Evolutionary conservation across 1,140 invertebrate species (phyloP).

Genomic region (Diorhabda elongata): DNA sequence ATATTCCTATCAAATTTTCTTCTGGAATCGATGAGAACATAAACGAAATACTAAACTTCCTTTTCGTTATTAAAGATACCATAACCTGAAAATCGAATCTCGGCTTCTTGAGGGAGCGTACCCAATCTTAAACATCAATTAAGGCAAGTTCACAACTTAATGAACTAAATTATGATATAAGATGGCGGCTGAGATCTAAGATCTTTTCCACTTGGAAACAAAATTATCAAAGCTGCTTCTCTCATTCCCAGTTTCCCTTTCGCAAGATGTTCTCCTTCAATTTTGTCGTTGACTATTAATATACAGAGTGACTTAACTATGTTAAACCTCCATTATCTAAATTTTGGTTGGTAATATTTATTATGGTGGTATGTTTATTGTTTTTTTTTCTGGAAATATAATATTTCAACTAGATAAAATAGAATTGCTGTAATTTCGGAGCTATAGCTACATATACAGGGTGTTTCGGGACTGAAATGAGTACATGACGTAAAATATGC

Average conservation of each 20-base stretch:
- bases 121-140: constrained; percentile 38
- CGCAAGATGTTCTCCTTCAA: no score
- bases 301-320: no score
- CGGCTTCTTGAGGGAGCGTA: constrained; percentile 3
- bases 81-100: constrained; percentile 7
- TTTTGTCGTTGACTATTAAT: no score
- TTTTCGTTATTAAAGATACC: not conserved
- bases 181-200: constrained; percentile 32
- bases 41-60: not conserved
- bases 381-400: no score
- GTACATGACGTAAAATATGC: no score
- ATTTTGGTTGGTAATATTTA: no score
- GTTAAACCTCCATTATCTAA: no score
- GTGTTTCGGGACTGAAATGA: no score
- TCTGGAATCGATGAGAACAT: no score
- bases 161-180: constrained; percentile 36
- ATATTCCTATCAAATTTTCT: no score
- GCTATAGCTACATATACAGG: not conserved
- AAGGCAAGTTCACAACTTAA: constrained; percentile 36
- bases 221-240: constrained; percentile 15
- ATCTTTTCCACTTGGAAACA: constrained; percentile 20
- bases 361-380: no score
- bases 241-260: no score
- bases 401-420: not conserved
- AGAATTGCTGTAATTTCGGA: not conserved